Percentiles rank a stretch among this genome's conserved stretches.
These are phyloP conservation scores for Paralichthys olivaceus DNA, from an alignment of 2,113 vertebrate species.

Conservation along the genomic window DNA sequence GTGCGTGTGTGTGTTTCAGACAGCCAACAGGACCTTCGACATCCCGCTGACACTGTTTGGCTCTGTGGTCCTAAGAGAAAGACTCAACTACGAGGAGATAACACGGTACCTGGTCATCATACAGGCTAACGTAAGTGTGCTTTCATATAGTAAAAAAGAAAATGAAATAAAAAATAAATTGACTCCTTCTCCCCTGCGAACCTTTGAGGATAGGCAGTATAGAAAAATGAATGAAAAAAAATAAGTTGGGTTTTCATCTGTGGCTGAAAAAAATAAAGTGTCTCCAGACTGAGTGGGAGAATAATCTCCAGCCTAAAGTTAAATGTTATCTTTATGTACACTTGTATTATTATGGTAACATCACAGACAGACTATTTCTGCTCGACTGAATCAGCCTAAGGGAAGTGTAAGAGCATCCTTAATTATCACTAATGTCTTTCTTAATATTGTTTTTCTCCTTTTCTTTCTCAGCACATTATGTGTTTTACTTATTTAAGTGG, in stretches of 20 bases:
- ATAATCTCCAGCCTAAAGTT: neutral
- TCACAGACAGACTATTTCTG: conserved; percentile 18
- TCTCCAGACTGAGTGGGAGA: neutral
- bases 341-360: conserved; percentile 23
- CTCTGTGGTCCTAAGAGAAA: conserved; percentile 91
- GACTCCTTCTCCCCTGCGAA: neutral
- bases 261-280: neutral
- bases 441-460: conserved; percentile 38
- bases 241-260: neutral
- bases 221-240: neutral
- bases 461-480: conserved; percentile 3
- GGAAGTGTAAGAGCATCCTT: conserved; percentile 29
- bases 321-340: conserved; percentile 22
- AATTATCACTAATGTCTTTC: conserved; percentile 55
- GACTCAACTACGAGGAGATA: conserved; percentile 97
- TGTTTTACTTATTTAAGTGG: conserved; percentile 45
- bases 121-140: conserved; percentile 93
- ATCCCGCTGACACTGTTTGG: conserved; percentile 96
- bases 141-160: neutral
- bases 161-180: neutral
- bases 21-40: conserved; percentile 93
- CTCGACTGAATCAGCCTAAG: conserved; percentile 18
- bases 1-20: conserved; percentile 77
- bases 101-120: conserved; percentile 93
- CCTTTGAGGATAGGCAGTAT: neutral